phyloP scores from a whole-genome alignment of 53 echinoderm and acorn worm genomes.

The Actinopyga echinites region DNA sequence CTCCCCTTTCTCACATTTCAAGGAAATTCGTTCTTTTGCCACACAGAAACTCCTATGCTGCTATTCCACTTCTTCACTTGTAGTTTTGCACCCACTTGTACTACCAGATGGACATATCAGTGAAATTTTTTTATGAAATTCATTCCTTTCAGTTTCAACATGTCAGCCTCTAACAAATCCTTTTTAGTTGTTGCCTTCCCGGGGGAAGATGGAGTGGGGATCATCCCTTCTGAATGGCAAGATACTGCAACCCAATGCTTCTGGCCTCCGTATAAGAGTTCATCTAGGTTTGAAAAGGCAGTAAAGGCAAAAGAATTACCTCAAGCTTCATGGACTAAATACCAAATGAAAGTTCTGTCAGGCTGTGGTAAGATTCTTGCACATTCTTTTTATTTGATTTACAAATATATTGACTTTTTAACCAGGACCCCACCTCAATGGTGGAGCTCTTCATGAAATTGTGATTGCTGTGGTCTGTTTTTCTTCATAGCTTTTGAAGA shows the following conservation, averaged over 20 bases:
- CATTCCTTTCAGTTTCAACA: no score
- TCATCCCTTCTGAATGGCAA: neutral
- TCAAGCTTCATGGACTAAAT: neutral
- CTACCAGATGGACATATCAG: neutral
- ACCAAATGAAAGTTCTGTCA: neutral
- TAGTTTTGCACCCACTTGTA: neutral
- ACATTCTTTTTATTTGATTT: no score
- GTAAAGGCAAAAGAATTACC: neutral
- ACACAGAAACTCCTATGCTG: neutral
- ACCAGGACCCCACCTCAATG: no score
- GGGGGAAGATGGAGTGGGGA: neutral
- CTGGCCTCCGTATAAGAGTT: neutral
- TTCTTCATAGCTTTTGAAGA: no score
- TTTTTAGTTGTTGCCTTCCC: neutral
- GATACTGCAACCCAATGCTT: neutral
- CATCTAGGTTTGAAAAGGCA: neutral
- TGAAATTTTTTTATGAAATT: no score
- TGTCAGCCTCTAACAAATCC: neutral
- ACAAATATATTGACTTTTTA: no score
- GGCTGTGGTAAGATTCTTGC: neutral
- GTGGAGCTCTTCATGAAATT: no score
- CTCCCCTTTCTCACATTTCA: neutral
- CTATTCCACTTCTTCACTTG: neutral
- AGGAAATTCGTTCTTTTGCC: neutral
- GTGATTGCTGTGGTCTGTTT: no score